phyloP scores from a whole-genome alignment of 2,113 vertebrate species.

The Phylloscopus trochiloides region DNA sequence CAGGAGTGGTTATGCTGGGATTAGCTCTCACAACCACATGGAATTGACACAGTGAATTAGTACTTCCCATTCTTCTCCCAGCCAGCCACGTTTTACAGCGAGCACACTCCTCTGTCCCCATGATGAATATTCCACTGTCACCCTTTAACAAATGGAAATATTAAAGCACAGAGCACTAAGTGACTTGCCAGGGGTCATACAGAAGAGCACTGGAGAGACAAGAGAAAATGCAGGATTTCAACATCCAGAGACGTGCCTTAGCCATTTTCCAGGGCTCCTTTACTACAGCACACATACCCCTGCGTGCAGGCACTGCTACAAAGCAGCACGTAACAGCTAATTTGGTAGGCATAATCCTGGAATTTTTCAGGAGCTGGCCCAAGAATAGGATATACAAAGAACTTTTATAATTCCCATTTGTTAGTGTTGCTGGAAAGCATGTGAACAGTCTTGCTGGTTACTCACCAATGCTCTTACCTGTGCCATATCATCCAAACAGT shows the following conservation, averaged over 20 bases:
- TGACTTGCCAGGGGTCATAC: neutral
- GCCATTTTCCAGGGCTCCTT: neutral
- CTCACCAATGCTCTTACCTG: conserved; percentile 80
- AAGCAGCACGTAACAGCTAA: neutral
- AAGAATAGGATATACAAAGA: neutral
- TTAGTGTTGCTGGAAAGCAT: neutral
- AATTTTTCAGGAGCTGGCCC: neutral
- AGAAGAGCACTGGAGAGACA: neutral
- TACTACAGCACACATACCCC: neutral
- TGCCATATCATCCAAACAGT: conserved; percentile 97
- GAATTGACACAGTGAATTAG: neutral
- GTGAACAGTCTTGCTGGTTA: neutral
- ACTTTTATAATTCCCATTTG: neutral
- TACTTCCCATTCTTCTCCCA: neutral
- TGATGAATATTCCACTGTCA: neutral
- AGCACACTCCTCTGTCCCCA: neutral
- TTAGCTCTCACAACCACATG: neutral
- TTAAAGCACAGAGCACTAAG: neutral
- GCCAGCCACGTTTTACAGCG: neutral
- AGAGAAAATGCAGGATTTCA: neutral
- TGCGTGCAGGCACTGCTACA: neutral
- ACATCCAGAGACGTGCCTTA: neutral
- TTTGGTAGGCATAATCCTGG: neutral
- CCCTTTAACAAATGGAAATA: neutral
- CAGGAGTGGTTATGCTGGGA: neutral